Conservation (phyloP, 2,113 vertebrate species). For the Todiramphus saurophagus region DNA sequence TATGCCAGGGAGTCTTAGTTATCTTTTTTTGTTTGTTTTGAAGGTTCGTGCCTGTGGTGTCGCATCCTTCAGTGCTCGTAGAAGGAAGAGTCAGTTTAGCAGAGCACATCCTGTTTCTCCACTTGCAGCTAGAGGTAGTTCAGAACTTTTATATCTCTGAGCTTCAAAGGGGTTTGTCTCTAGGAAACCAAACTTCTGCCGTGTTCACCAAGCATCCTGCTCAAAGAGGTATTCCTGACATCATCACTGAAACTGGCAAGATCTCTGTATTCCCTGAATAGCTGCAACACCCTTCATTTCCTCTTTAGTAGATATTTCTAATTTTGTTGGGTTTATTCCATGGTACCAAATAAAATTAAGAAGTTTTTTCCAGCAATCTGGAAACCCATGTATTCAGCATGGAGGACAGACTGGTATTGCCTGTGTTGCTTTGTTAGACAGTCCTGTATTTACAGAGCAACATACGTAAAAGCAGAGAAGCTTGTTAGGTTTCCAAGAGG, state of each 20-base stretch:
- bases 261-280: background rate
- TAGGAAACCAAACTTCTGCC: background rate
- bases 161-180: background rate
- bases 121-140: background rate
- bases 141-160: background rate
- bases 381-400: background rate
- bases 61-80: background rate
- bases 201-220: background rate
- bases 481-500: background rate
- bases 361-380: background rate
- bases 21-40: background rate
- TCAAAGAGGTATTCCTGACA: background rate
- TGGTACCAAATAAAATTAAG: background rate
- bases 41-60: background rate
- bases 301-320: background rate
- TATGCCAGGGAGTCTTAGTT: background rate
- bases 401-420: background rate
- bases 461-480: background rate
- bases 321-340: background rate
- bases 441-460: background rate
- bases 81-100: background rate
- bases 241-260: background rate
- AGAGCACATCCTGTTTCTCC: background rate
- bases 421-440: background rate
- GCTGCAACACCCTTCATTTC: conserved; percentile 9